phyloP scores from a whole-genome alignment of 2,797 vertebrate genomes.

The Urocyon cinereoargenteus region DNA sequence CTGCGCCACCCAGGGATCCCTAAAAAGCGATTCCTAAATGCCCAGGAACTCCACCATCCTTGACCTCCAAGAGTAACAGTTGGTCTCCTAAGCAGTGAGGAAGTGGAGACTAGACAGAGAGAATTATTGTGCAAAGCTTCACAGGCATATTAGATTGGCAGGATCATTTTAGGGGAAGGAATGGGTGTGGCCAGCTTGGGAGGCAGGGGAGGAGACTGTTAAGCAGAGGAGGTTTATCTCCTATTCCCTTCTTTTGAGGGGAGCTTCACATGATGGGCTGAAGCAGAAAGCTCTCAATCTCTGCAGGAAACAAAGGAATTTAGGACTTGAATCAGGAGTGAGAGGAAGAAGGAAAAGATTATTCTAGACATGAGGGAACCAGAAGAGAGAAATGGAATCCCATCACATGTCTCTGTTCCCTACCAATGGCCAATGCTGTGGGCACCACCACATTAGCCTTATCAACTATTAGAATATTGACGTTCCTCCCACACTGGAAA shows the following conservation, averaged over 20 bases:
- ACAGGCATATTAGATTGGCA: not conserved
- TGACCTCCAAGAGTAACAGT: not conserved
- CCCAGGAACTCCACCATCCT: not conserved
- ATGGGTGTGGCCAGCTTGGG: not conserved
- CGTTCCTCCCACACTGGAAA: conserved; percentile 35
- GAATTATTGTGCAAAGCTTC: conserved; percentile 28
- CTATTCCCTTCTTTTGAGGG: not conserved
- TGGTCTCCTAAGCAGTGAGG: not conserved
- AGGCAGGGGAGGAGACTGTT: not conserved
- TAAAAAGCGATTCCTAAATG: not conserved
- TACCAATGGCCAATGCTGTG: not conserved
- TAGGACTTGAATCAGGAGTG: not conserved
- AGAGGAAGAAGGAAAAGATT: not conserved
- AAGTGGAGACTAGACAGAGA: not conserved
- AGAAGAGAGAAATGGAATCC: not conserved
- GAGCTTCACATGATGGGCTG: not conserved
- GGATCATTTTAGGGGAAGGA: not conserved
- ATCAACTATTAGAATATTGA: not conserved
- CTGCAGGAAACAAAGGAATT: not conserved
- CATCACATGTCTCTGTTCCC: not conserved
- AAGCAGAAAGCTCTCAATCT: conserved; percentile 40
- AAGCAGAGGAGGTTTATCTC: not conserved
- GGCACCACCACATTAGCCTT: not conserved
- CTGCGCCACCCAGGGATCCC: no score
- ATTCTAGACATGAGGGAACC: not conserved